These are phyloP conservation scores for Erpobdella octoculata DNA, from an alignment of 2,888 invertebrate genomes.

Conservation along the genomic window DNA sequence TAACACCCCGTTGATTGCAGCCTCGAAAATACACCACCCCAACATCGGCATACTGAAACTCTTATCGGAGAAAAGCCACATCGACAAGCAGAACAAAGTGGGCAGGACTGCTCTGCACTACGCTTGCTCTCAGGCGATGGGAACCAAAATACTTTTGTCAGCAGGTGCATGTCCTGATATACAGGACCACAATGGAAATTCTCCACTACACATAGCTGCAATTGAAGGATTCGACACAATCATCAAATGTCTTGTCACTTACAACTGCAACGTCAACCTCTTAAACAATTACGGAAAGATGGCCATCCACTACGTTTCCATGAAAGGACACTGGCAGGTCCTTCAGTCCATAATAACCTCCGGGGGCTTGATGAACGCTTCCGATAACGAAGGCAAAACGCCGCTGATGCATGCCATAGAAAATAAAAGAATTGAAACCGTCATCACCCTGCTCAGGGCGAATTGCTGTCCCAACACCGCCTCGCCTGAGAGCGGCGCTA, in stretches of 20 bases:
- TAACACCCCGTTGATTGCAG: conserved; percentile 44
- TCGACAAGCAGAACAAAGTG: conserved; percentile 27
- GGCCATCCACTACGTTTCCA: conserved; percentile 46
- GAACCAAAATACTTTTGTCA: conserved; percentile 41
- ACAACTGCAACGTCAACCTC: conserved; percentile 44
- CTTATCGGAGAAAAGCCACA: conserved; percentile 19
- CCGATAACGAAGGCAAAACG: conserved; percentile 40
- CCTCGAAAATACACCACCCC: conserved; percentile 35
- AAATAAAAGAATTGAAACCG: conserved; percentile 41
- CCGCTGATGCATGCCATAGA: conserved; percentile 47
- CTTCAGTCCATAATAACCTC: conserved; percentile 41
- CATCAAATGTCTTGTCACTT: conserved; percentile 39
- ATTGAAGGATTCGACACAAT: conserved; percentile 47
- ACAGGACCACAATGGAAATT: conserved; percentile 43
- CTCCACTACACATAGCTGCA: conserved; percentile 46
- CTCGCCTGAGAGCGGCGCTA: conserved; percentile 40
- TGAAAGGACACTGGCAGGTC: conserved; percentile 46
- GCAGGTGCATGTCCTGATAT: conserved; percentile 45
- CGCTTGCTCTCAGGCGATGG: conserved; percentile 43
- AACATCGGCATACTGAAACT: conserved; percentile 25
- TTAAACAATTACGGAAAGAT: conserved; percentile 40
- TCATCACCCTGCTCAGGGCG: conserved; percentile 42
- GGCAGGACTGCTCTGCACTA: conserved; percentile 56
- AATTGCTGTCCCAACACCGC: conserved; percentile 42
- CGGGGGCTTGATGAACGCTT: conserved; percentile 43